Percentiles rank a stretch among this genome's conserved stretches.
Evolutionary conservation across 2,797 vertebrate species (phyloP).

Genomic region (Phrynocephalus guinanensis): DNA sequence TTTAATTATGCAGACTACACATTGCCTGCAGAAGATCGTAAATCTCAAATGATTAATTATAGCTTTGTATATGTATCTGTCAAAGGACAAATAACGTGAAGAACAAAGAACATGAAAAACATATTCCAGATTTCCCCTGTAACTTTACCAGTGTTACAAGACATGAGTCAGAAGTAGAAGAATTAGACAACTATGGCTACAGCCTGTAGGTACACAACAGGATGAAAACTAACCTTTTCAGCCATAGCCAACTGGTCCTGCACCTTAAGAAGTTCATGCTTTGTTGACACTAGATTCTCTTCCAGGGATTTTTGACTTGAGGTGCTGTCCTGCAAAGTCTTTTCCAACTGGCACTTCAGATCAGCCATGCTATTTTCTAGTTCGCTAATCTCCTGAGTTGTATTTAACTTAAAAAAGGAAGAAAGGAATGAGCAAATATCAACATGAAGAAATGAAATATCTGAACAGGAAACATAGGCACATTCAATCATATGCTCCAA

Average conservation of each 20-base stretch:
- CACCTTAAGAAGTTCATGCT: conserved; percentile 91
- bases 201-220: neutral
- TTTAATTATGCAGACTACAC: too few relatives aligned
- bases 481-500: neutral
- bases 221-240: conserved; percentile 86
- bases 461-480: rapidly evolving
- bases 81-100: too few relatives aligned
- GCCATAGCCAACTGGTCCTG: conserved; percentile 91
- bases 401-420: conserved; percentile 73
- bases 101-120: too few relatives aligned
- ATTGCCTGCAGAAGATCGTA: too few relatives aligned
- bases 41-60: neutral
- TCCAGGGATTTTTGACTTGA: conserved; percentile 90
- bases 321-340: conserved; percentile 83
- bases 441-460: neutral
- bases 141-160: neutral
- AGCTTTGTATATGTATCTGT: neutral
- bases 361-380: conserved; percentile 89
- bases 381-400: conserved; percentile 83
- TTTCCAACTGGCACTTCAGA: conserved; percentile 90
- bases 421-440: neutral
- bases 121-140: too few relatives aligned
- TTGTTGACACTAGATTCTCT: conserved; percentile 88
- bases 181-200: neutral
- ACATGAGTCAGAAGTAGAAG: neutral